phyloP scores from a whole-genome alignment of 2,113 vertebrate species.

The Colinus virginianus region DNA sequence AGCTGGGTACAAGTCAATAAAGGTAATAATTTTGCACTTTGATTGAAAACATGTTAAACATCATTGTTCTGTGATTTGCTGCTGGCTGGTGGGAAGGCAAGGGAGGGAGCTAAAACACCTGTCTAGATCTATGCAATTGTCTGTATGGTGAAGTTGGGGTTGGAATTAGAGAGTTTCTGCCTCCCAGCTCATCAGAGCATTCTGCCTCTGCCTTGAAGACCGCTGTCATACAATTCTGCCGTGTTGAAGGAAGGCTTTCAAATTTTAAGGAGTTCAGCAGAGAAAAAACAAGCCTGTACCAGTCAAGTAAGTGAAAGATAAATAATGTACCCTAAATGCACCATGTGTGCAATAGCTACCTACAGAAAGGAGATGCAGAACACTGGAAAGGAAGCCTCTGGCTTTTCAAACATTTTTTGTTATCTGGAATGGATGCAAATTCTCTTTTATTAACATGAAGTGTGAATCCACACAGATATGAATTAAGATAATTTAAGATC shows the following conservation, averaged over 20 bases:
- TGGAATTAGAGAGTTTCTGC: neutral
- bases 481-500: neutral
- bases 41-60: neutral
- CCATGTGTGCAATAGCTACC: neutral
- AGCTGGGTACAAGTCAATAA: neutral
- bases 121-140: neutral
- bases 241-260: neutral
- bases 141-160: neutral
- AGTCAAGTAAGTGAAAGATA: neutral
- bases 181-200: neutral
- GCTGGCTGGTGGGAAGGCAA: neutral
- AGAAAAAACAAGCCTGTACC: neutral
- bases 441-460: neutral
- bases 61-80: neutral
- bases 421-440: neutral
- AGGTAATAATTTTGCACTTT: conserved; percentile 38
- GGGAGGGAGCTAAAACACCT: neutral
- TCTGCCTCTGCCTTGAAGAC: neutral
- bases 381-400: neutral
- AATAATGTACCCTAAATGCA: neutral
- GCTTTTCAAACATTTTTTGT: neutral
- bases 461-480: neutral
- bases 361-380: neutral
- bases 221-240: neutral
- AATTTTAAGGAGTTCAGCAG: neutral